Conservation (phyloP, 2,888 invertebrate species). For the Tolmerus cingulatus region DNA sequence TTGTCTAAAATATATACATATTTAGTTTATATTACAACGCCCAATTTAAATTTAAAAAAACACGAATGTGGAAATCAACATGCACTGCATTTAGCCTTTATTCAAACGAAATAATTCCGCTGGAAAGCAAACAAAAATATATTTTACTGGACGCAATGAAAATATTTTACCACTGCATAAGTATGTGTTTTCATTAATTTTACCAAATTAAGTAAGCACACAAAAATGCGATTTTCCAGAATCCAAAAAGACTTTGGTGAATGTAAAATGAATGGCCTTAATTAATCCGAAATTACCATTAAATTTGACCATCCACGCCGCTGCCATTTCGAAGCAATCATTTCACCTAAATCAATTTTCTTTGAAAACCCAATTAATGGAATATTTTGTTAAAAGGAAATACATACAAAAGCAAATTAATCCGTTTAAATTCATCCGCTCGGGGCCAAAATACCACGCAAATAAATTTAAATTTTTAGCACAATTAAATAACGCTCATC, state of each 20-base stretch:
- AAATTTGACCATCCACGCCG: neutral
- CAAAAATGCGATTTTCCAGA: neutral
- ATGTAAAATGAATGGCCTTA: neutral
- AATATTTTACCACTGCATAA: too few relatives aligned
- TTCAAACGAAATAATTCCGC: too few relatives aligned
- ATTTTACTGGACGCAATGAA: too few relatives aligned
- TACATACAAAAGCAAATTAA: neutral
- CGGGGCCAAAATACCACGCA: neutral
- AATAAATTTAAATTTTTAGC: neutral
- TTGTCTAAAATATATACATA: too few relatives aligned
- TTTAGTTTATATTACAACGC: too few relatives aligned
- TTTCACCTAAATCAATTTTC: neutral
- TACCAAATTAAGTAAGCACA: neutral
- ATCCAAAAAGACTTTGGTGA: neutral
- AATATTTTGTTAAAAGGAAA: neutral
- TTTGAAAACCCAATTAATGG: neutral
- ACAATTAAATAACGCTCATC: neutral
- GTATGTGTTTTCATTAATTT: neutral
- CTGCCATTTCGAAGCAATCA: neutral
- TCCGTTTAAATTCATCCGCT: neutral
- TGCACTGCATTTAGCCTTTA: too few relatives aligned
- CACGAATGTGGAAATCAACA: too few relatives aligned
- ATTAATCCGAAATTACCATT: neutral
- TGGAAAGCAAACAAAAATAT: too few relatives aligned
- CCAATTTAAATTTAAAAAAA: too few relatives aligned